These are phyloP conservation scores for Mylabris sibirica DNA, from an alignment of 2,888 invertebrate genomes.

Conservation along the genomic window DNA sequence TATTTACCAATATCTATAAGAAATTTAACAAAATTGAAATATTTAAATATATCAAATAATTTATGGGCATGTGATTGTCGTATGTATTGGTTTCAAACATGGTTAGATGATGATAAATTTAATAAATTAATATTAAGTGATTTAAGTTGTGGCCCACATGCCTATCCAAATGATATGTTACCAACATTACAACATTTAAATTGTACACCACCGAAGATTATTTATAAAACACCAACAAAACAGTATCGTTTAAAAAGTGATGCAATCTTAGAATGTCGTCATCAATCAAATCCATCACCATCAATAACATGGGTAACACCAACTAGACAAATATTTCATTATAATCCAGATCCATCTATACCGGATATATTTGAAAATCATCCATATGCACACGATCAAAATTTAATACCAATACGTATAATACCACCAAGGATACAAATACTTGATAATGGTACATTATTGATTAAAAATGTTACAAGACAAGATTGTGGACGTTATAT, in stretches of 20 bases:
- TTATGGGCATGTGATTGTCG: conserved; percentile 88
- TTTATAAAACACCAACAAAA: conserved; percentile 69
- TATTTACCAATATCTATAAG: conserved; percentile 76
- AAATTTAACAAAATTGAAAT: conserved; percentile 68
- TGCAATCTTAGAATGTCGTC: conserved; percentile 77
- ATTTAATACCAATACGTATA: conserved; percentile 54
- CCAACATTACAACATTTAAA: conserved; percentile 74
- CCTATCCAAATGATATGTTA: conserved; percentile 75
- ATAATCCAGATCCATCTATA: conserved; percentile 76
- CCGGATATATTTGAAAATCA: conserved; percentile 74
- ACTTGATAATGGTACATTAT: conserved; percentile 63
- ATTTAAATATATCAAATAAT: conserved; percentile 75
- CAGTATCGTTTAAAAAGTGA: conserved; percentile 71
- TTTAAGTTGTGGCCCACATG: conserved; percentile 69
- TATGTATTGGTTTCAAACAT: conserved; percentile 56
- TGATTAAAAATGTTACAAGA: conserved; percentile 64
- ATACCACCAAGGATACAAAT: conserved; percentile 65
- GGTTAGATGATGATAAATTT: conserved; percentile 60
- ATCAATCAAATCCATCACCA: conserved; percentile 72
- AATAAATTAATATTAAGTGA: conserved; percentile 64
- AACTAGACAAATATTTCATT: conserved; percentile 73
- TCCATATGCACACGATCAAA: conserved; percentile 68
- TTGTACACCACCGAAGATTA: conserved; percentile 72
- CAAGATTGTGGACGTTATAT: conserved; percentile 84
- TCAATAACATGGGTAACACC: conserved; percentile 89